Conservation (phyloP, 2,113 vertebrate species). For the Lampris megalopsis region DNA sequence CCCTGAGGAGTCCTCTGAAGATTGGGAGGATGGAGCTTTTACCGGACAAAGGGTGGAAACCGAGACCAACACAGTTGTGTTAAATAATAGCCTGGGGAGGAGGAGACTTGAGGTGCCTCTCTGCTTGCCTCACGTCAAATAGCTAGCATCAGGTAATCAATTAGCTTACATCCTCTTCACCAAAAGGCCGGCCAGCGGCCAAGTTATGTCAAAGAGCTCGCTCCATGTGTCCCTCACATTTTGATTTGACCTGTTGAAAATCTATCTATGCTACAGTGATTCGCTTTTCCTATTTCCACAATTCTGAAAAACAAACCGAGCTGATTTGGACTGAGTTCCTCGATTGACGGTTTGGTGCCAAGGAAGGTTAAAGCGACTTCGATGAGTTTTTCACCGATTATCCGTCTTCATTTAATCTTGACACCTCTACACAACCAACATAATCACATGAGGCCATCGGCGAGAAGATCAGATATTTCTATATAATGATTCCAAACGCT, state of each 20-base stretch:
- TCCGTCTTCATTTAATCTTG: too few species aligned
- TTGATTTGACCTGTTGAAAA: constrained; percentile 27
- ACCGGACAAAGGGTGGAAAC: constrained; percentile 73
- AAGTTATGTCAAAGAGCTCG: background rate
- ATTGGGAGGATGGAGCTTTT: constrained; percentile 72
- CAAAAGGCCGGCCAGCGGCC: constrained; percentile 47
- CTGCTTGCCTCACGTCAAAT: constrained; percentile 62
- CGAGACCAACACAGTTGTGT: constrained; percentile 71
- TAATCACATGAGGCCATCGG: too few species aligned
- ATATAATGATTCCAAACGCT: too few species aligned
- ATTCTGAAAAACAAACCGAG: constrained; percentile 28
- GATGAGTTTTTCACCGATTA: too few species aligned
- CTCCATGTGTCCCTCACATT: constrained; percentile 27
- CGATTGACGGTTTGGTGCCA: constrained; percentile 10
- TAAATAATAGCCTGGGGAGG: constrained; percentile 71
- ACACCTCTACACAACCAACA: too few species aligned
- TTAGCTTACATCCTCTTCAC: constrained; percentile 67
- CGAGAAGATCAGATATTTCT: too few species aligned
- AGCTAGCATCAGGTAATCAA: constrained; percentile 67
- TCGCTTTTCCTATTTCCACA: constrained; percentile 21
- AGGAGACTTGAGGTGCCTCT: constrained; percentile 47
- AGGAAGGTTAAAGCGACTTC: background rate
- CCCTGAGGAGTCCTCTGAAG: constrained; percentile 70
- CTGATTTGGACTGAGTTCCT: constrained; percentile 29
- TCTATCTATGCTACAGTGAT: constrained; percentile 31